phyloP scores from a whole-genome alignment of 2,113 vertebrate genomes.

The Bambusicola thoracicus region DNA sequence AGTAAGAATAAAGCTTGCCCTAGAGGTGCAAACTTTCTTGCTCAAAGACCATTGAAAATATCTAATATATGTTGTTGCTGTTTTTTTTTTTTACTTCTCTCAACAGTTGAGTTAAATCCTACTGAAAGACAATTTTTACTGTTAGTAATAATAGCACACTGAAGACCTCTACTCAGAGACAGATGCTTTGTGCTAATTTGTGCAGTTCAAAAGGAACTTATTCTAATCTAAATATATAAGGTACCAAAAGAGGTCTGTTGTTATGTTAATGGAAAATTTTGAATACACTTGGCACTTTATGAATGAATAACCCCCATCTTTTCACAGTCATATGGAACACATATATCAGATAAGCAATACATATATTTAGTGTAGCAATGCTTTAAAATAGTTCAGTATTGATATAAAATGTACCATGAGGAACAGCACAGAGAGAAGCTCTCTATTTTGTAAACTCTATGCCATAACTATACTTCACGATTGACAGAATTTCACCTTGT shows the following conservation, averaged over 20 bases:
- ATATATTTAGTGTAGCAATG: background rate
- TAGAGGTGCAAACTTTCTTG: background rate
- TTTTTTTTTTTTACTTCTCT: background rate
- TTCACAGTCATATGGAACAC: background rate
- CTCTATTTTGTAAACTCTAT: background rate
- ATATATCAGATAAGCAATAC: background rate
- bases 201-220: background rate
- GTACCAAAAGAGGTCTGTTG: background rate
- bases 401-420: background rate
- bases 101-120: background rate
- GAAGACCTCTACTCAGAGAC: background rate
- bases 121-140: background rate
- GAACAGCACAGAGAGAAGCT: background rate
- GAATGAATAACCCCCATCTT: background rate
- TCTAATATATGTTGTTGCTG: background rate
- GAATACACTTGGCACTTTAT: background rate
- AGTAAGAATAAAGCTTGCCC: background rate
- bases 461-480: background rate
- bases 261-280: background rate
- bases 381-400: background rate
- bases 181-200: background rate
- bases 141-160: background rate
- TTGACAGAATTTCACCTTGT: background rate
- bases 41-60: background rate
- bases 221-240: background rate